Base-by-base conservation (phyloP, 2,797 vertebrate genomes). In the Odontamblyopus rebecca region DNA sequence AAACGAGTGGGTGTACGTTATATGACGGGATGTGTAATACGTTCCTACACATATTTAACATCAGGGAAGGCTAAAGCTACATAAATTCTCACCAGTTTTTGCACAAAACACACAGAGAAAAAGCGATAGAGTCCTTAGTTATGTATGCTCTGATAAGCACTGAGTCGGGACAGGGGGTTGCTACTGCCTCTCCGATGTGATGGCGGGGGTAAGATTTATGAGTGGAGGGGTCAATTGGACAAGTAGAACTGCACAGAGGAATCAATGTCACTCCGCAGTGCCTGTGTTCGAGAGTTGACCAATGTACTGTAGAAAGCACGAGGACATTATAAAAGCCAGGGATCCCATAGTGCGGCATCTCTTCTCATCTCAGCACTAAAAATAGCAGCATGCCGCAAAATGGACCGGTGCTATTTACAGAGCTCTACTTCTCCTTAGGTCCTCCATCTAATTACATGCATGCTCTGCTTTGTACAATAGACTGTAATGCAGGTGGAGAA, bases 331-430 rank as follows among this genome's bases (percentile, higher is more conserved):
- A 48, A 62, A 90, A 88, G 84, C 80, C 84, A 83, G 50, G 76
- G 82, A 77, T 91, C 83, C 86, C 92, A 30, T 18, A 86, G 88
- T 85, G 90, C 93, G 88, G 91, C 90, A 89, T 89, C 85, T 86
- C 83, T 27, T 86, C 83, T 48, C 61, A 32, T 62, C 61, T 48
- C 18, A 16, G 74, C 81, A 82, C 94, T 94, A 94, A 92, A 93
- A 93, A 95, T 94, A 94, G 93, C 84, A 89, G 70, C 92, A 90
- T 91, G 92, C 93, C 91, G 91, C 85, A 93, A 90, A 93, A 91
- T 80, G 88, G 89, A 91, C 85, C 84, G 84, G 74, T 90, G 89
- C 93, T 93, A 94, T 94, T 93, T 93, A 84, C 82, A 87, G 91
- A 87, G 83, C 86, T 57, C 72, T 75, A 74, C 83, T 85, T 82